Evolutionary conservation across 37 sponge, comb jelly and placozoan genomes (phyloP).

Genomic region (Eunapius fragilis): DNA sequence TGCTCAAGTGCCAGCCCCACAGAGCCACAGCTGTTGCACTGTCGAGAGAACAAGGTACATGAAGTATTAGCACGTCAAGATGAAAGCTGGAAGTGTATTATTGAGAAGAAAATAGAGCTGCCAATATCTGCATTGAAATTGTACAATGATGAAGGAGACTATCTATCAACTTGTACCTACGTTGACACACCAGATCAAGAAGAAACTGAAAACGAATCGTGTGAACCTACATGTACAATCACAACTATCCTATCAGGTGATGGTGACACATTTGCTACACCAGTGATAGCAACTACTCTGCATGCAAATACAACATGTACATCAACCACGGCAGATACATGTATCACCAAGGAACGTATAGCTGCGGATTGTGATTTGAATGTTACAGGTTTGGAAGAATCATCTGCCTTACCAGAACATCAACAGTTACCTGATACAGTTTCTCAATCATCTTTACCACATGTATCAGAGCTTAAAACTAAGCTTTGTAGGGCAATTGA

Average conservation of each 20-base stretch:
- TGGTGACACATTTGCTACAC: not conserved
- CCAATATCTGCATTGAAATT: not conserved
- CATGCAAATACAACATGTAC: not conserved
- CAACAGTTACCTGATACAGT: not conserved
- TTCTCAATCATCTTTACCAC: not conserved
- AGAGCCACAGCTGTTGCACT: conserved; percentile 27
- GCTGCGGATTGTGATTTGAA: not conserved
- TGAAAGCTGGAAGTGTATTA: not conserved
- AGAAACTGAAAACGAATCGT: not conserved
- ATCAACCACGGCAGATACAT: not conserved
- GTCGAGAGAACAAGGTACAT: not conserved
- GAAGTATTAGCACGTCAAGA: not conserved
- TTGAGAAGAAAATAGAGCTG: not conserved
- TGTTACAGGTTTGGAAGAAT: not conserved
- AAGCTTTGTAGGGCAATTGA: not conserved
- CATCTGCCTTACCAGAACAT: not conserved
- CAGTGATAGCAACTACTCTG: not conserved
- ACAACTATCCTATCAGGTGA: not conserved
- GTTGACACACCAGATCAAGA: not conserved
- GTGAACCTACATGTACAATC: not conserved
- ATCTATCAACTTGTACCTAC: not conserved
- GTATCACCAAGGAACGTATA: not conserved
- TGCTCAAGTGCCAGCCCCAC: not conserved
- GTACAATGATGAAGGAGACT: not conserved
- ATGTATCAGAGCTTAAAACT: not conserved